Base-by-base conservation (phyloP, 2,888 invertebrate species). In the Leuctra nigra region DNA sequence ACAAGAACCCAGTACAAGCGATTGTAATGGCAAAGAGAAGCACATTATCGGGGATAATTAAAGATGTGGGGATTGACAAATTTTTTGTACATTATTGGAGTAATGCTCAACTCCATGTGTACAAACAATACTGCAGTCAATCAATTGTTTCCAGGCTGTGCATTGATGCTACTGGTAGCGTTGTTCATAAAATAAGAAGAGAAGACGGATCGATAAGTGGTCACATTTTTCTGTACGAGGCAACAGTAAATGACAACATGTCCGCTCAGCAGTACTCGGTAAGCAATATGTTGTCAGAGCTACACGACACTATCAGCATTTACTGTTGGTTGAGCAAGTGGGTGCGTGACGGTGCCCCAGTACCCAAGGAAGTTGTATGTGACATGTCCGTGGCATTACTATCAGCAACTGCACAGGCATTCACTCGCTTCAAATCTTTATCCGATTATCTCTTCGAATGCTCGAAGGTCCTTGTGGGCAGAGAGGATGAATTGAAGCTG, bases 261-360 rank as follows among this genome's bases (percentile, higher is more conserved):
- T n/a, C n/a, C n/a, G n/a, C n/a, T n/a, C n/a, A n/a, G n/a, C 61
- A 58, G 57, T 59, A 58, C 54, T 59, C 61, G 22, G 60, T 62
- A n/a, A 50, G 54, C 29, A 58, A 58, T 54, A 61, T 62, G 62
- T 41, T 62, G 24, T 59, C 59, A n/a, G 61, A 62, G 48, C 50
- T 54, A 16, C 61, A 60, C 33, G 61, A 61, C 39, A 46, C 57
- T 1, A 59, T 59, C 52, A 61, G 58, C 22, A 48, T 48, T 11
- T 14, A 4, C 3, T 23, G 55, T 41, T 62, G 62, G 57, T 55
- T 62, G 20, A 35, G 39, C 9, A 44, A 53, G 35, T 61, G 62
- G 62, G 54, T 41, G 47, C 41, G 59, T 39, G 55, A 57, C 53
- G 60, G 61, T 38, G 60, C 61, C 25, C 29, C 14, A 46, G 35